Conservation (phyloP, 92 coral and sea anemone genomes). For the Anthopleura xanthogrammica region DNA sequence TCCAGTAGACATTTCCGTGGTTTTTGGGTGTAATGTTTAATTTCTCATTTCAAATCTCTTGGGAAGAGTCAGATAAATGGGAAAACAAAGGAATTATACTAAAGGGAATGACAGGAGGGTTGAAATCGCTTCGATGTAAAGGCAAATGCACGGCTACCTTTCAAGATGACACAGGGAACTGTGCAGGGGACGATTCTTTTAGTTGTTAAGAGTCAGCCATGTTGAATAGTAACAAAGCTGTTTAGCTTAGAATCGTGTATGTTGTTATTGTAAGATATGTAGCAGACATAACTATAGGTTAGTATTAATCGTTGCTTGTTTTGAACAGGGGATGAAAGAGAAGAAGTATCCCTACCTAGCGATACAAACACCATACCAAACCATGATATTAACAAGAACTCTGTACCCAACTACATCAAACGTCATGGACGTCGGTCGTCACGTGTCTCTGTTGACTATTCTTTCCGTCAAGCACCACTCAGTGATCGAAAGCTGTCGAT, state of each 20-base stretch:
- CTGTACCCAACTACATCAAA: constrained; percentile 21
- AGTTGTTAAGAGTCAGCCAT: too few species aligned
- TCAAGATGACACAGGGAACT: too few species aligned
- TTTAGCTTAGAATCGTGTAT: too few species aligned
- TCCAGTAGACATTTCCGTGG: too few species aligned
- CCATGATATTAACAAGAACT: background rate
- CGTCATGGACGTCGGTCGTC: constrained; percentile 28
- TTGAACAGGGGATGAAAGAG: constrained; percentile 4
- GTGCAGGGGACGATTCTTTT: too few species aligned
- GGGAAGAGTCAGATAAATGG: background rate
- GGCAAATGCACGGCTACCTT: too few species aligned
- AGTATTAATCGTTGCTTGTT: background rate
- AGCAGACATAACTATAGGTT: background rate
- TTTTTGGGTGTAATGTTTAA: too few species aligned
- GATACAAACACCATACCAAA: background rate
- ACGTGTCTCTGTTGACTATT: constrained; percentile 32
- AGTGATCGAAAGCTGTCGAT: constrained; percentile 42
- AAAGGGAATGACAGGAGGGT: too few species aligned
- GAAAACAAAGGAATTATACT: too few species aligned
- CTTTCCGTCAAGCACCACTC: constrained; percentile 38
- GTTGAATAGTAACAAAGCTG: too few species aligned
- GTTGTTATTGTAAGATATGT: background rate
- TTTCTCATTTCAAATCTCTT: too few species aligned
- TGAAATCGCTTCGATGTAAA: too few species aligned
- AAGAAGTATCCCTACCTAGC: constrained; percentile 1